These are phyloP conservation scores for Netelia melanura DNA, from an alignment of 2,888 invertebrate species.

Conservation along the genomic window DNA sequence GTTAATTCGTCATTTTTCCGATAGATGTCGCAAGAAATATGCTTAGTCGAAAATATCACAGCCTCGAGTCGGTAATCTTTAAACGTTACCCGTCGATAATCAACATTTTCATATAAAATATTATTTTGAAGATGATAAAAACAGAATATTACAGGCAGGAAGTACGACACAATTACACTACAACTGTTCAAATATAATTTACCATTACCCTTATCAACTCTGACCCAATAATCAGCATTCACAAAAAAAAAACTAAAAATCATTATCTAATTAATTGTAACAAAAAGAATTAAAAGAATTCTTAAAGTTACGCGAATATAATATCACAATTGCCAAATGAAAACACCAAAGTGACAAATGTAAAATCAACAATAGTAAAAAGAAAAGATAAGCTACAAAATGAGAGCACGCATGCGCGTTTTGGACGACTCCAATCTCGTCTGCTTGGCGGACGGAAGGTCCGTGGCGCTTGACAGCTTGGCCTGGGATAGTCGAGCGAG, in stretches of 20 bases:
- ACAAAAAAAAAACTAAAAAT: too few relatives aligned
- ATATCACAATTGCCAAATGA: neutral
- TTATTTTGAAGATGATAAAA: neutral
- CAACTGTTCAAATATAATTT: neutral
- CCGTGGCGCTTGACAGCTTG: constrained; percentile 67
- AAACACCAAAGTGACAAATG: neutral
- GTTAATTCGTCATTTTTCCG: neutral
- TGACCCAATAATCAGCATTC: too few relatives aligned
- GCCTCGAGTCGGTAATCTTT: neutral
- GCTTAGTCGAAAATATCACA: neutral
- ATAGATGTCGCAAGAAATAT: neutral
- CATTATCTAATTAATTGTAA: too few relatives aligned
- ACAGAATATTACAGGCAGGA: neutral
- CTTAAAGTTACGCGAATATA: too few relatives aligned
- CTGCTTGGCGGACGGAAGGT: constrained; percentile 67
- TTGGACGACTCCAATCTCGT: constrained; percentile 55
- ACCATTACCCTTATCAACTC: neutral
- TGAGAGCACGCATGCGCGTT: constrained; percentile 58
- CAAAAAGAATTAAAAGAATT: too few relatives aligned
- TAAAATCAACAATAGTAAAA: neutral
- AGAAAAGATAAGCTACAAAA: neutral
- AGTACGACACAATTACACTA: neutral
- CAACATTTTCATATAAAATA: neutral
- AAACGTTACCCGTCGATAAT: neutral
- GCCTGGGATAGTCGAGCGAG: constrained; percentile 64